phyloP scores from a whole-genome alignment of 2,113 vertebrate genomes.

The Apodemus sylvaticus region DNA sequence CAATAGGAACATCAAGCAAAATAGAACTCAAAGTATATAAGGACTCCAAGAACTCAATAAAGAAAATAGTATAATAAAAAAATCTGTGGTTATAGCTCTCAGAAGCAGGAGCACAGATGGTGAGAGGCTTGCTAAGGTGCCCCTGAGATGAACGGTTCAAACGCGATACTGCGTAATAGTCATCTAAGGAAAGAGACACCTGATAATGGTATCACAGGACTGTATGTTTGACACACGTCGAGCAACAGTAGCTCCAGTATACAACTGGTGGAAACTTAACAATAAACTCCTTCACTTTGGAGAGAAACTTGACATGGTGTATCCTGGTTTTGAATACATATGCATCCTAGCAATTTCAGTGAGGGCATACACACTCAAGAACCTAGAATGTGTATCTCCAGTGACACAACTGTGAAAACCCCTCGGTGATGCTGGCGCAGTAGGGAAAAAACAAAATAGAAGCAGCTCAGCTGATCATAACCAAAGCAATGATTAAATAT shows the following conservation, averaged over 20 bases:
- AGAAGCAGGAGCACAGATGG: neutral
- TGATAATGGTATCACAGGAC: neutral
- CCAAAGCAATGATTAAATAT: constrained; percentile 22
- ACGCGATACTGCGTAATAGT: neutral
- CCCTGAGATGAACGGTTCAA: neutral
- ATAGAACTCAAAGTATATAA: neutral
- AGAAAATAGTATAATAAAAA: neutral
- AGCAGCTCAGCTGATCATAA: neutral
- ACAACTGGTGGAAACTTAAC: neutral
- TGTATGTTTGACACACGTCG: neutral
- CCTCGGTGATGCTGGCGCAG: neutral
- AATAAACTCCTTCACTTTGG: neutral
- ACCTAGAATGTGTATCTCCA: neutral
- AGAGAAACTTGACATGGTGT: neutral
- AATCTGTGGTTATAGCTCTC: neutral
- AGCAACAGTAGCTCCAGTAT: neutral
- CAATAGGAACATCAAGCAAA: neutral
- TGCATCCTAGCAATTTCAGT: neutral
- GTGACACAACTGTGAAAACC: neutral
- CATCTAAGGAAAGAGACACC: neutral
- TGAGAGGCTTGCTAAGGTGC: neutral
- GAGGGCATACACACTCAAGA: neutral
- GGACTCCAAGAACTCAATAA: constrained; percentile 34
- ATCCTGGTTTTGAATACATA: neutral
- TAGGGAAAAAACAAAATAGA: neutral